phyloP scores from a whole-genome alignment of 2,113 vertebrate genomes.

The Carassius gibelio region DNA sequence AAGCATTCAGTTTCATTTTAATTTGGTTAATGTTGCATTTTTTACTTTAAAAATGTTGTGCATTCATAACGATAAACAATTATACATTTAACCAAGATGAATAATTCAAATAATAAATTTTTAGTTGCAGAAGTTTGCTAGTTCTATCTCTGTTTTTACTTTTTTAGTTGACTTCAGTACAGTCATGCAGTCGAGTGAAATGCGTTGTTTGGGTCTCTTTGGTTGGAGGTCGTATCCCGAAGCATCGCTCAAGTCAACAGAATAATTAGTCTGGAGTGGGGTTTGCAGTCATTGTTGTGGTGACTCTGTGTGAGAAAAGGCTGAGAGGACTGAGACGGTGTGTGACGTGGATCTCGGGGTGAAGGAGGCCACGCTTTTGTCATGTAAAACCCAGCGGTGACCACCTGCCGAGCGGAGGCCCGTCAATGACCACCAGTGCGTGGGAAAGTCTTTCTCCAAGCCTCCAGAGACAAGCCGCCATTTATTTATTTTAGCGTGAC shows the following conservation, averaged over 20 bases:
- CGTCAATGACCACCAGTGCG: slow-evolving; percentile 36
- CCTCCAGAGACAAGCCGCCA: slow-evolving; percentile 24
- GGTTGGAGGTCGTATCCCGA: not conserved
- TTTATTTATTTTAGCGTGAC: slow-evolving; percentile 4
- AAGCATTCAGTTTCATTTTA: too few relatives aligned
- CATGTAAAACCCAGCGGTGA: slow-evolving; percentile 49
- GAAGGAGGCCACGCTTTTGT: slow-evolving; percentile 45
- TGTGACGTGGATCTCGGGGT: slow-evolving; percentile 24
- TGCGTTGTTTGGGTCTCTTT: not conserved
- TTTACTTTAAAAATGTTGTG: not conserved
- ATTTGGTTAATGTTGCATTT: not conserved
- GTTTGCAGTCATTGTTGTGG: slow-evolving; percentile 21
- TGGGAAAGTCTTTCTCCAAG: slow-evolving; percentile 25
- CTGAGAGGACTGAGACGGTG: not conserved
- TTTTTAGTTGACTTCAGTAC: not conserved
- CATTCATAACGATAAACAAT: not conserved
- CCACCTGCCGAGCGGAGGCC: slow-evolving; percentile 49
- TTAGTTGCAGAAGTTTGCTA: not conserved
- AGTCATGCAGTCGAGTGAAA: not conserved
- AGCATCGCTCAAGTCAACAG: not conserved
- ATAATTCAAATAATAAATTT: too few relatives aligned
- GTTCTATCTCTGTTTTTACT: not conserved
- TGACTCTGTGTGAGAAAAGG: slow-evolving; percentile 18
- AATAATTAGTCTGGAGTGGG: slow-evolving; percentile 27
- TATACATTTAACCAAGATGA: not conserved